Percentiles rank a stretch among this genome's conserved stretches.
These are phyloP conservation scores for Heterotis niloticus DNA, from an alignment of 2,113 vertebrate genomes.

Conservation along the genomic window DNA sequence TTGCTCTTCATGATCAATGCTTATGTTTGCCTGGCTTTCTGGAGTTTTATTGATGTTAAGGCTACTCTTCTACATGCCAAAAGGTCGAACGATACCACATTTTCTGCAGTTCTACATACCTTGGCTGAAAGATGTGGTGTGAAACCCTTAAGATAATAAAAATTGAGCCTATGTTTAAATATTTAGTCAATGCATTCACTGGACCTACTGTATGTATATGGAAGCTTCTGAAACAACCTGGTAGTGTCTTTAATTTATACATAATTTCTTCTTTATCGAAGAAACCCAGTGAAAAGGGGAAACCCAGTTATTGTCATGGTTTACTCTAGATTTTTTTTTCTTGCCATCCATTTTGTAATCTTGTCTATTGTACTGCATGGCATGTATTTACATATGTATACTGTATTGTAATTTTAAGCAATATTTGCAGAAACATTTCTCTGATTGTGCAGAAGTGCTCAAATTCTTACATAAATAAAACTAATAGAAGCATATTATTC, in stretches of 20 bases:
- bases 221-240: too few relatives aligned
- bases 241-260: too few relatives aligned
- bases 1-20: neutral
- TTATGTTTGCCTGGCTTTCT: slow-evolving; percentile 6
- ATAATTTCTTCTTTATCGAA: too few relatives aligned
- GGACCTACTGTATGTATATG: too few relatives aligned
- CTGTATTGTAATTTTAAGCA: neutral
- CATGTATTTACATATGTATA: neutral
- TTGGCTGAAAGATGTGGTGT: too few relatives aligned
- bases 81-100: neutral
- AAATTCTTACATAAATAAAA: slow-evolving; percentile 20
- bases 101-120: too few relatives aligned
- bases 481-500: neutral
- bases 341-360: neutral
- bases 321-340: neutral
- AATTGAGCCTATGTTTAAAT: too few relatives aligned
- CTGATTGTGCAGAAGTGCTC: neutral
- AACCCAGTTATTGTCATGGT: neutral
- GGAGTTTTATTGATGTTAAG: slow-evolving; percentile 18
- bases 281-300: too few relatives aligned
- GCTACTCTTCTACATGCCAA: neutral
- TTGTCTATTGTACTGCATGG: slow-evolving; percentile 2
- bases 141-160: too few relatives aligned
- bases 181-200: too few relatives aligned
- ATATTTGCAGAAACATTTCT: neutral